A percentile compares a stretch with the other conserved stretches of the same genome.
Conservation (phyloP, 2,113 vertebrate genomes). For the Odocoileus hemionus region DNA sequence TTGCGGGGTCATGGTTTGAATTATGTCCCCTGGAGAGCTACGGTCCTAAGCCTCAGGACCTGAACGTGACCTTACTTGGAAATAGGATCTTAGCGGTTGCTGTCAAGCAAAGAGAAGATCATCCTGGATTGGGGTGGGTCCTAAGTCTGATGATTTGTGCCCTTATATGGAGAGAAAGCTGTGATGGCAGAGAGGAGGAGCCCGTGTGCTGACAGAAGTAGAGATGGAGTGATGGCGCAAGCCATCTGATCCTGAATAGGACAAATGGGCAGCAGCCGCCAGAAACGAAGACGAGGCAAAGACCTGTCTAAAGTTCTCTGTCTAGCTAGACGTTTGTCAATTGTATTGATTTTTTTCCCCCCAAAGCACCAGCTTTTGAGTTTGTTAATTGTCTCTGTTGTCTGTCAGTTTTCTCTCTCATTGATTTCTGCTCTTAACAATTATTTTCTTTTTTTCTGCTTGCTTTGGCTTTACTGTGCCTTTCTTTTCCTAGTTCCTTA, state of each 20-base stretch:
- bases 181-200: neutral
- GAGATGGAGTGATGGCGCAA: neutral
- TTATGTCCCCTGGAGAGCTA: neutral
- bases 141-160: neutral
- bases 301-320: neutral
- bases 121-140: neutral
- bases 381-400: slow-evolving; percentile 11
- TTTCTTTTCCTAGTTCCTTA: neutral
- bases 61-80: neutral
- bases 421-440: neutral
- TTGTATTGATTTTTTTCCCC: neutral
- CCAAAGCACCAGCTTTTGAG: neutral
- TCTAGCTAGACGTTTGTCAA: neutral
- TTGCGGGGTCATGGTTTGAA: neutral
- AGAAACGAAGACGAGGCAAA: neutral
- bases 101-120: neutral
- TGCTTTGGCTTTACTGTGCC: neutral
- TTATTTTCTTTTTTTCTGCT: neutral
- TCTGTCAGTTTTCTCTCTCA: slow-evolving; percentile 10
- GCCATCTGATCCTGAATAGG: neutral
- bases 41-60: neutral
- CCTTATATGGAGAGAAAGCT: neutral
- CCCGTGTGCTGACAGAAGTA: neutral
- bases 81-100: neutral
- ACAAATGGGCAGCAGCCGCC: neutral